phyloP scores from a whole-genome alignment of 2,113 vertebrate genomes.

The Cathartes aura region DNA sequence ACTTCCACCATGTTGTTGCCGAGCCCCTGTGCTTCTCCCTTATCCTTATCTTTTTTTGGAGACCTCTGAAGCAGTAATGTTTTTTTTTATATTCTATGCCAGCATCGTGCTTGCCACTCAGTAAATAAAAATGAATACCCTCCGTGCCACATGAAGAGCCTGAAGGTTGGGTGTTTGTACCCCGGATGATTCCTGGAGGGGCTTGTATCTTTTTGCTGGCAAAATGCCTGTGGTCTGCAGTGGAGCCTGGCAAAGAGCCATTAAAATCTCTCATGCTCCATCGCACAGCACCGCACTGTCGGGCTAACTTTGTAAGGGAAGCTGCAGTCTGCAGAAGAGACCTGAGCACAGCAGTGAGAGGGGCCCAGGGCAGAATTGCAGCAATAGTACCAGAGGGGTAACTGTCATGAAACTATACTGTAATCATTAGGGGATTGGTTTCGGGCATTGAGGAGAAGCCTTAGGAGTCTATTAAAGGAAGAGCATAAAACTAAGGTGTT shows the following conservation, averaged over 20 bases:
- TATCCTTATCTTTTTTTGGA: background rate
- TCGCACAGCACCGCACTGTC: rapidly evolving
- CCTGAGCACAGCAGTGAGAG: background rate
- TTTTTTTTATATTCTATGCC: background rate
- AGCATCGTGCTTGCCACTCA: background rate
- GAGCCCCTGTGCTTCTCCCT: background rate
- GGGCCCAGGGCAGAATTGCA: background rate
- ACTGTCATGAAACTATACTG: background rate
- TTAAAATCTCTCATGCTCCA: background rate
- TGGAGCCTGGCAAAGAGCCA: background rate
- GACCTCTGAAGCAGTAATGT: background rate
- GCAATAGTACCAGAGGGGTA: rapidly evolving
- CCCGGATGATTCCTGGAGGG: background rate
- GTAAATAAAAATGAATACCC: background rate
- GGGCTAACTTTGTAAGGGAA: background rate
- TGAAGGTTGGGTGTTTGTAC: background rate
- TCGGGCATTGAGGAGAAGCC: background rate
- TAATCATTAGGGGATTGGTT: rapidly evolving
- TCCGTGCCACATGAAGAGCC: background rate
- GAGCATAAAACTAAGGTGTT: background rate
- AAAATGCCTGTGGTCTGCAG: background rate
- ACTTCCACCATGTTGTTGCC: rapidly evolving
- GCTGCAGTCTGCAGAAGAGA: background rate
- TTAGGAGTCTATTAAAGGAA: background rate
- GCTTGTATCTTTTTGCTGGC: background rate